Base-by-base conservation (phyloP, 2,797 vertebrate species). In the Enteromius mattozi region DNA sequence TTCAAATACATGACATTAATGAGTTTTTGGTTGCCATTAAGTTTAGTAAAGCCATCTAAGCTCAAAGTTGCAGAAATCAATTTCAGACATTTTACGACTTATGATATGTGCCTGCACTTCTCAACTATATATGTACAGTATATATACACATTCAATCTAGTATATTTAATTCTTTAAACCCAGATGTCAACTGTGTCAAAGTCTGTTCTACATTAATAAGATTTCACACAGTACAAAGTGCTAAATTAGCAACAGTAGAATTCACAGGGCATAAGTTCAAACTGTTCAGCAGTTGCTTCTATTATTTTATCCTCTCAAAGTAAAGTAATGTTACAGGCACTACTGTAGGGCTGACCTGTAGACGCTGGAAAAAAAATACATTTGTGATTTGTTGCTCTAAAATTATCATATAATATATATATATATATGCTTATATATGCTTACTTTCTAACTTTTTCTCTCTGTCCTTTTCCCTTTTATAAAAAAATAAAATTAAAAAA, bases 201-300 rank as follows among this genome's bases (percentile, higher is more conserved):
- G 14, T 56, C n/a, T 33, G 40, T 27, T 40, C n/a, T n/a, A 42
- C 6, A 45, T 40, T 12, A 40, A 47, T n/a, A 14, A 45, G 10
- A 61, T 45, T 72, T 81, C 68, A 61, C 80, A 63, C 47, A 19
- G 13, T 24, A 42, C 47, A 80, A 69, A 35, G 6, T 68, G 21
- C 10, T 51, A 68, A n/a, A 56, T 70, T 80, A 56, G 33, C 33
- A 40, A 51, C 30, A 51, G 45, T 30, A 16, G 7, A 54, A 68
- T 24, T 69, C 30, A 54, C 13, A 80, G 78, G 21, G 21, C 17
- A 45, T 13, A 61, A 33, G 51, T 61, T 81, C 13, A 81, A 66
- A 63, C 54, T 37, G 33, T 65, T 37, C 45, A n/a, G 27, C 49
- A 30, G 16, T 61, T 47, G 8, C 19, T 74, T 63, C 24, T 33